Percentiles rank a stretch among this genome's conserved stretches.
phyloP scores from a whole-genome alignment of 2,113 vertebrate genomes.

The Solenodon paradoxus region DNA sequence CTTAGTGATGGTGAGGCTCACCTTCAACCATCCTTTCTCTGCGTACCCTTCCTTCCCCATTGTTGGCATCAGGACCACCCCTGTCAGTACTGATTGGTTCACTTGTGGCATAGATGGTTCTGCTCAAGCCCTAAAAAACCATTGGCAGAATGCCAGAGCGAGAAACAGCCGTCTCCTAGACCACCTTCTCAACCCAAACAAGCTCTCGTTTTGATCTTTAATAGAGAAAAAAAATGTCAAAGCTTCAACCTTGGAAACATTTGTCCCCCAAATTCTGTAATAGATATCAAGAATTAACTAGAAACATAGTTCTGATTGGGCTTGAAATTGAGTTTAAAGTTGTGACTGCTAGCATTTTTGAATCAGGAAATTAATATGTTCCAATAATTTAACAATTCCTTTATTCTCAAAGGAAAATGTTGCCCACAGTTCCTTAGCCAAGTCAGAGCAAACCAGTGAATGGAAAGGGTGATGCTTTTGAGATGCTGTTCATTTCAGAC shows the following conservation, averaged over 20 bases:
- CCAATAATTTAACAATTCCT: background rate
- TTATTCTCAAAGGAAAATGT: background rate
- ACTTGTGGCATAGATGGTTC: background rate
- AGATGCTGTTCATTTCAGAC: background rate
- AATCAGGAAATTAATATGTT: rapidly evolving
- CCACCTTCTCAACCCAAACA: background rate
- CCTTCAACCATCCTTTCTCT: background rate
- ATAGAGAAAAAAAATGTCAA: background rate
- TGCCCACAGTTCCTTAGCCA: background rate
- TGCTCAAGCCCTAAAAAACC: background rate
- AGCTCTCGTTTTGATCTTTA: background rate
- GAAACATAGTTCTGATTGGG: background rate
- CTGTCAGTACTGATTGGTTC: background rate
- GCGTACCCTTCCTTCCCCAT: rapidly evolving
- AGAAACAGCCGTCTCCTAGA: background rate
- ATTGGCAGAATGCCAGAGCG: background rate
- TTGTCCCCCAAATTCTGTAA: background rate
- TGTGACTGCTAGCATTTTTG: background rate
- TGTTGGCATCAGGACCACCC: too few species aligned
- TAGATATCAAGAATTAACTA: background rate
- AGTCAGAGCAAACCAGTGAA: rapidly evolving
- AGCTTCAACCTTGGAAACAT: background rate
- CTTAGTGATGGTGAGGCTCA: too few species aligned
- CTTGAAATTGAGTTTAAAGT: background rate
- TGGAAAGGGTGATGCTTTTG: background rate